phyloP scores from a whole-genome alignment of 2,888 invertebrate species.

The Macaria liturata region DNA sequence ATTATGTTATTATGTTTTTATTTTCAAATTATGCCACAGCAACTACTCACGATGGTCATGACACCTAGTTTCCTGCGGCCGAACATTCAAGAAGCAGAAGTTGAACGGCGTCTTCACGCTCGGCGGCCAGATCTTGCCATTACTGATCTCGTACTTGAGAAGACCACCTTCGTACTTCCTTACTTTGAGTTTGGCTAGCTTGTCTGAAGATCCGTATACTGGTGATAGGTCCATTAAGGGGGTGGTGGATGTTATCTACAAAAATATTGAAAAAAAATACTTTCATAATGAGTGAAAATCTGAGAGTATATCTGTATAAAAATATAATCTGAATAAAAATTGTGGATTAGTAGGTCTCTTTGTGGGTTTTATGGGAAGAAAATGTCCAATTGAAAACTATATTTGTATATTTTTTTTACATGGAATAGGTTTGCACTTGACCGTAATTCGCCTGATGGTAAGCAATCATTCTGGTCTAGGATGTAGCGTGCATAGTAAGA shows the following conservation, averaged over 20 bases:
- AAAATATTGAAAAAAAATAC: neutral
- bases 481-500: too few relatives aligned
- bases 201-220: conserved; percentile 41
- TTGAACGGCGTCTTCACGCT: conserved; percentile 37
- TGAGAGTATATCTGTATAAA: too few relatives aligned
- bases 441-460: too few relatives aligned
- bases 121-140: conserved; percentile 56
- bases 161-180: conserved; percentile 45
- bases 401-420: too few relatives aligned
- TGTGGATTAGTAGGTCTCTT: too few relatives aligned
- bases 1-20: too few relatives aligned
- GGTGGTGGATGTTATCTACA: conserved; percentile 47
- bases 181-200: conserved; percentile 33
- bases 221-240: conserved; percentile 46
- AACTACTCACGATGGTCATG: conserved; percentile 45
- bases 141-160: conserved; percentile 46
- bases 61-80: conserved; percentile 43
- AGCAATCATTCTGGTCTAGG: too few relatives aligned
- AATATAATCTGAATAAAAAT: too few relatives aligned
- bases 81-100: conserved; percentile 42
- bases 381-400: too few relatives aligned
- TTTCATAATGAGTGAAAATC: too few relatives aligned
- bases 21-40: neutral
- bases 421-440: too few relatives aligned
- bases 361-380: too few relatives aligned